These are phyloP conservation scores for Miltochrista miniata DNA, from an alignment of 2,888 invertebrate species.

Conservation along the genomic window DNA sequence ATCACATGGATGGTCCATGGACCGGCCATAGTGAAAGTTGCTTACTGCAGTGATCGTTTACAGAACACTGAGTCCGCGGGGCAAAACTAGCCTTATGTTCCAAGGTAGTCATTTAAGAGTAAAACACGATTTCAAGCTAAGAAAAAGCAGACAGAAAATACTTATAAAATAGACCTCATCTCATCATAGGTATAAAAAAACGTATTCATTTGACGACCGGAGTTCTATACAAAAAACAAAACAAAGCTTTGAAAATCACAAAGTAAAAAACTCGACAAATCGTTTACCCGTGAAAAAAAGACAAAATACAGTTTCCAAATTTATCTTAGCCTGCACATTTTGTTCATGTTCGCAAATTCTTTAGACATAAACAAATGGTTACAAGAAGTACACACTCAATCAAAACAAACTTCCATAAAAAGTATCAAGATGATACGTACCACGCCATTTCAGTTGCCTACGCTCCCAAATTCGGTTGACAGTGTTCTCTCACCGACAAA, in stretches of 20 bases:
- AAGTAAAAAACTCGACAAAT: neutral
- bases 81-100: no score
- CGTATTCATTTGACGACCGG: no score
- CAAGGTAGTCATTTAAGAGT: no score
- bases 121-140: no score
- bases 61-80: no score
- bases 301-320: neutral
- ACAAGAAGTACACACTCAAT: conserved; percentile 29
- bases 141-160: no score
- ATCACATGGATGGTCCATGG: no score
- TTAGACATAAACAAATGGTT: conserved; percentile 25
- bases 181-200: no score
- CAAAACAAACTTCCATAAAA: conserved; percentile 38
- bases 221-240: no score
- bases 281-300: neutral
- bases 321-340: neutral
- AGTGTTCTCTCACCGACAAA: conserved; percentile 49
- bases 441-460: conserved; percentile 33
- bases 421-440: conserved; percentile 39
- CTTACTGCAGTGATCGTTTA: no score
- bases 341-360: conserved; percentile 3
- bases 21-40: no score
- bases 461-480: conserved; percentile 36
- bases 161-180: no score
- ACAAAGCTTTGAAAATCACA: neutral